Percentiles rank a stretch among this genome's conserved stretches.
phyloP scores from a whole-genome alignment of 2,888 invertebrate genomes.

The Xiphydria camelus region DNA sequence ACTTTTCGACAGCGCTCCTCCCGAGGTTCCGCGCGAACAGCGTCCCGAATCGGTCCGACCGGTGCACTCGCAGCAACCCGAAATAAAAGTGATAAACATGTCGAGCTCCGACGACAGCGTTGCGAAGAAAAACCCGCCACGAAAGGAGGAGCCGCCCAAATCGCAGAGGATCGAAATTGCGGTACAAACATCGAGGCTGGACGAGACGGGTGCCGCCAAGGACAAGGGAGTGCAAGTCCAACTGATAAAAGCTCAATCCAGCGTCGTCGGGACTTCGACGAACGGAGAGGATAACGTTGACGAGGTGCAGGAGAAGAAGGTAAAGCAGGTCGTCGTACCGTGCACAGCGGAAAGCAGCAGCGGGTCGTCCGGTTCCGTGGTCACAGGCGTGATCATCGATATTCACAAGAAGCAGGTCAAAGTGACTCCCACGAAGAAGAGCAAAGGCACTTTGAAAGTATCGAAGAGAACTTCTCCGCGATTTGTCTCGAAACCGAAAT shows the following conservation, averaged over 20 bases:
- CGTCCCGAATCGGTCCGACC: too few relatives aligned
- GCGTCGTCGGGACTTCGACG: not conserved
- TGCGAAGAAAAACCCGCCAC: slow-evolving; percentile 20
- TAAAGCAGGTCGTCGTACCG: not conserved
- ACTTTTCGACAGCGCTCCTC: slow-evolving; percentile 29
- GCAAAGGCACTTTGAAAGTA: slow-evolving; percentile 1
- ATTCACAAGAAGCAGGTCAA: slow-evolving; percentile 38
- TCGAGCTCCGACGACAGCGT: slow-evolving; percentile 29
- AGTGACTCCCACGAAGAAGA: slow-evolving; percentile 36
- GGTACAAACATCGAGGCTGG: slow-evolving; percentile 33
- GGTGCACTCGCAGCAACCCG: slow-evolving; percentile 22
- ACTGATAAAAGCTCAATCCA: slow-evolving; percentile 15
- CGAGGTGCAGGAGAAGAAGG: not conserved
- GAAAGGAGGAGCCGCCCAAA: slow-evolving; percentile 17
- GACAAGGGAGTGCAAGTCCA: slow-evolving; percentile 37
- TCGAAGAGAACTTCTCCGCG: slow-evolving; percentile 23
- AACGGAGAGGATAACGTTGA: slow-evolving; percentile 10
- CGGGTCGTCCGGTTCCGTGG: slow-evolving; percentile 24
- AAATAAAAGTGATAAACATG: slow-evolving; percentile 48
- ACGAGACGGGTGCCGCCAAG: slow-evolving; percentile 19
- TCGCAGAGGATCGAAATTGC: slow-evolving; percentile 37
- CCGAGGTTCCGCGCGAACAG: too few relatives aligned
- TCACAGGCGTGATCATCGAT: slow-evolving; percentile 40
- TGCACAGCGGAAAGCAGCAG: slow-evolving; percentile 24
- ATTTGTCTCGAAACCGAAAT: slow-evolving; percentile 27